Evolutionary conservation across 2,113 vertebrate species (phyloP), one percentile per base, ranked within the genome.

Genomic region (Vimba vimba): DNA sequence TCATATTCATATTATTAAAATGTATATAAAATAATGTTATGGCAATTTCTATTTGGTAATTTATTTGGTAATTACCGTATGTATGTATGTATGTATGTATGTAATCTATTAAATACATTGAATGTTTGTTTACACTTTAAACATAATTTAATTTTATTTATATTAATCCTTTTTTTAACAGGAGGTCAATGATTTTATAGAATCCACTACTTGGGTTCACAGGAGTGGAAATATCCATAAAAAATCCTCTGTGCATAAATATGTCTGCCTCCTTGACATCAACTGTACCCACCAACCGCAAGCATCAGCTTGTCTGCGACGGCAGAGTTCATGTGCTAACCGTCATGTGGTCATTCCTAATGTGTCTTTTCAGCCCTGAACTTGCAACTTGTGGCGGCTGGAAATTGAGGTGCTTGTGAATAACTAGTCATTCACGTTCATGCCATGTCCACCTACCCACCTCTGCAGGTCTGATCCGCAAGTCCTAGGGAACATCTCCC

Each of bases 111-210:
- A n/a, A n/a, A n/a, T n/a, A n/a, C n/a, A n/a, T n/a, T n/a, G n/a
- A n/a, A n/a, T n/a, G n/a, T n/a, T n/a, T n/a, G n/a, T n/a, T n/a
- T n/a, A n/a, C n/a, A n/a, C n/a, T n/a, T n/a, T n/a, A n/a, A n/a
- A n/a, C n/a, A n/a, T n/a, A n/a, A n/a, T n/a, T n/a, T n/a, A n/a
- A n/a, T n/a, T n/a, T n/a, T n/a, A n/a, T n/a, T n/a, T n/a, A n/a
- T n/a, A n/a, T n/a, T n/a, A n/a, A n/a, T n/a, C n/a, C n/a, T n/a
- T n/a, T n/a, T n/a, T n/a, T n/a, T n/a, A n/a, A n/a, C 39, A 52
- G 19, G 9, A 66, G 79, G 85, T 86, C 78, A 82, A 4, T 64
- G 55, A 60, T 82, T 86, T 74, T 15, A 71, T 33, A 45, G 23
- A 59, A n/a, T 73, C 50, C 17, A 45, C 50, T 73, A 45, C 27